Conservation (phyloP, 2,113 vertebrate genomes). For the Oncorhynchus nerka region DNA sequence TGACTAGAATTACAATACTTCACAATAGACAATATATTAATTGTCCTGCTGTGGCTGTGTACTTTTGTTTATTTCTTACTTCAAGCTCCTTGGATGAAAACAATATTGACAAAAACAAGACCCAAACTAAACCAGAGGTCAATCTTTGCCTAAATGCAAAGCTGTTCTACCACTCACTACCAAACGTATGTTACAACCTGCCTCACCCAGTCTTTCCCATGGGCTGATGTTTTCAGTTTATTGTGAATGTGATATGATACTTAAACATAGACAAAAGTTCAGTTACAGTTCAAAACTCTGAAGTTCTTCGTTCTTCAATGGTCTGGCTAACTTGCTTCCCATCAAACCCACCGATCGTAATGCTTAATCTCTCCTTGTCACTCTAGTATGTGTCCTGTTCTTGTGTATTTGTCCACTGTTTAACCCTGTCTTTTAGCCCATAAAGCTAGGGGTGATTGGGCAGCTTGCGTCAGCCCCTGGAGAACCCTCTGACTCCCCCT, state of each 20-base stretch:
- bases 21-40: conserved; percentile 26
- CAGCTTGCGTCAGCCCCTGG: conserved; percentile 34
- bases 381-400: conserved; percentile 17
- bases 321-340: not conserved
- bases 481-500: conserved; percentile 39
- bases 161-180: not conserved
- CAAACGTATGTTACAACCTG: not conserved
- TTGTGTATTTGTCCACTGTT: conserved; percentile 29
- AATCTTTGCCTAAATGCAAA: not conserved
- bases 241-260: not conserved
- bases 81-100: conserved; percentile 34
- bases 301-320: not conserved
- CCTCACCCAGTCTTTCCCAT: not conserved
- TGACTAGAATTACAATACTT: conserved; percentile 37
- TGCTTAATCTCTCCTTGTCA: not conserved
- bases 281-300: conserved; percentile 3
- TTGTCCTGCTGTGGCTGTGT: conserved; percentile 34
- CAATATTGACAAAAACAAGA: not conserved
- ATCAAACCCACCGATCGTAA: not conserved
- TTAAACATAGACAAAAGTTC: no score
- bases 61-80: conserved; percentile 32
- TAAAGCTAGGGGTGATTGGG: conserved; percentile 46
- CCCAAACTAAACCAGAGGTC: not conserved
- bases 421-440: conserved; percentile 30
- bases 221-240: not conserved